Evolutionary conservation across 2,113 vertebrate species (phyloP).

Genomic region (Tragelaphus imberbis): DNA sequence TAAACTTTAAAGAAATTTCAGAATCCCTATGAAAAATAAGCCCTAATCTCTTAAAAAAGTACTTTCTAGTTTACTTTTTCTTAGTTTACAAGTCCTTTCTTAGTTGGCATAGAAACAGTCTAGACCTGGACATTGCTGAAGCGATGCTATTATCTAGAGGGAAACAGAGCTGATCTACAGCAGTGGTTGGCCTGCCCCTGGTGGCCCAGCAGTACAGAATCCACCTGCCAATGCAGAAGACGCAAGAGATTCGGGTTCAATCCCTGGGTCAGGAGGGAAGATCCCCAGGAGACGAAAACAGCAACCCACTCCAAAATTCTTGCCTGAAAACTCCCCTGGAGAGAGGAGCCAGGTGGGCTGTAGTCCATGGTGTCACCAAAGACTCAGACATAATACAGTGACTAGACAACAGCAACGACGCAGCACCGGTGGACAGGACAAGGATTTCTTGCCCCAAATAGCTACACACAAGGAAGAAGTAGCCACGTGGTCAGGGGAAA

Average conservation of each 20-base stretch:
- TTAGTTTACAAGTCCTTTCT: neutral
- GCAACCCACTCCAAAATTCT: neutral
- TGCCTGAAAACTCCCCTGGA: neutral
- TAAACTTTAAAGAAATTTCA: neutral
- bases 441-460: neutral
- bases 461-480: neutral
- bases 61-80: neutral
- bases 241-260: accelerated
- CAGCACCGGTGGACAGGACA: neutral
- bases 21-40: neutral
- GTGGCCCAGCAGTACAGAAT: neutral
- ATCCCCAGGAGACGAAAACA: neutral
- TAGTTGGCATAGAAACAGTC: neutral
- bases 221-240: neutral
- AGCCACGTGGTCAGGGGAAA: neutral
- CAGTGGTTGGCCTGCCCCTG: neutral
- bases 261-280: neutral
- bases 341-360: neutral
- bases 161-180: neutral
- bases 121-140: neutral
- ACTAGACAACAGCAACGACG: neutral
- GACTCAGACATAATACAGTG: neutral
- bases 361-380: neutral
- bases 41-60: neutral
- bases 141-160: neutral